Conservation (phyloP, 2,888 invertebrate species). For the Campoplex nolae region DNA sequence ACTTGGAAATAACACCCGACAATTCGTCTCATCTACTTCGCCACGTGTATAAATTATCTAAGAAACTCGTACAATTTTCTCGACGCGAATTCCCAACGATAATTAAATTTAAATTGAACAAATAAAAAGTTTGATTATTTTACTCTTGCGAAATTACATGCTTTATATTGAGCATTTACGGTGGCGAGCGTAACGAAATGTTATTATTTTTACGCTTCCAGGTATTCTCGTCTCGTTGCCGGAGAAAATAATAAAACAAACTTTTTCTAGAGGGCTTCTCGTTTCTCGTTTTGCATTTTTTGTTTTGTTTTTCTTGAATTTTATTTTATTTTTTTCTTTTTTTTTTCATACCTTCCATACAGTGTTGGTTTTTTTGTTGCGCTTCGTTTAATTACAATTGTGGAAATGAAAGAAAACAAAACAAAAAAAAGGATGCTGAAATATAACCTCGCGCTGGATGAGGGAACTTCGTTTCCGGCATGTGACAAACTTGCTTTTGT, state of each 20-base stretch:
- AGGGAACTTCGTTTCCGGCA: constrained; percentile 42
- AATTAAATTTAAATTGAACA: constrained; percentile 36
- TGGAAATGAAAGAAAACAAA: not conserved
- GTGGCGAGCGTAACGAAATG: not conserved
- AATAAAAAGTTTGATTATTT: constrained; percentile 26
- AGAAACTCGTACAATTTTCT: constrained; percentile 19
- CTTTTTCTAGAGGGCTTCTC: not conserved
- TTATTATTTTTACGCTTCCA: not conserved
- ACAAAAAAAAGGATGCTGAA: not conserved
- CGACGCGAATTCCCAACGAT: constrained; percentile 15
- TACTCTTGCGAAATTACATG: constrained; percentile 10
- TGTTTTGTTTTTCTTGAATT: not conserved
- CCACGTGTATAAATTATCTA: constrained; percentile 23
- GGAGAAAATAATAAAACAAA: constrained; percentile 17
- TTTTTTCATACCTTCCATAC: not conserved
- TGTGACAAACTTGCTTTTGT: constrained; percentile 24
- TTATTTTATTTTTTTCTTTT: no score
- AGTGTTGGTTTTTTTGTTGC: not conserved
- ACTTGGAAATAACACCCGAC: constrained; percentile 22
- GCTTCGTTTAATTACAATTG: constrained; percentile 16
- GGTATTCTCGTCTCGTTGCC: constrained; percentile 5
- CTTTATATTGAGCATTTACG: constrained; percentile 6
- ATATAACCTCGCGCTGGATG: constrained; percentile 12
- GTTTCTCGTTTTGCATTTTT: not conserved
- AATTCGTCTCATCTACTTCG: constrained; percentile 42